Evolutionary conservation across 2,888 invertebrate genomes (phyloP), one percentile per base, ranked within the genome.

Genomic region (Cordilura impudica): DNA sequence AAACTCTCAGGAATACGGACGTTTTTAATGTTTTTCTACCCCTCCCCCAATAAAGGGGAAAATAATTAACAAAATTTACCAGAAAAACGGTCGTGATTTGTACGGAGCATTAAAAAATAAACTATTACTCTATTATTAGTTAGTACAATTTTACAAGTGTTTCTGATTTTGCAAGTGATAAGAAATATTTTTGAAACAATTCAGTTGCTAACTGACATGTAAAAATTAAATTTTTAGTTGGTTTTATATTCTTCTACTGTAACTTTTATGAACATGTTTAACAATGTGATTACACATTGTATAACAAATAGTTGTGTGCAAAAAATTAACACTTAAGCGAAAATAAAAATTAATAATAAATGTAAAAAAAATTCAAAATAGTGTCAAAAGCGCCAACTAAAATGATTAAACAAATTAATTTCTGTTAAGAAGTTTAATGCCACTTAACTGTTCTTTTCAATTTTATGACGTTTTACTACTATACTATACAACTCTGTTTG

Each of bases 1-100:
- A 81, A 79, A 73, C 75, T 76, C 73, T 80, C 65, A 66, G 79
- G 67, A 67, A 75, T 65, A 72, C 78, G 78, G 79, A 78, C 76
- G 81, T 31, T 60, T 21, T 54, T 72, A 65, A 43, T 47, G 43
- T 56, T 56, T 49, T 7, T 45, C 21, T 26, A 61, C 18, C 58
- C n/a, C 14, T 10, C 45, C n/a, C 35, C 39, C 16, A 21, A 18
- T 14, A 23, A 39, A n/a, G 18, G 8, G n/a, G 16, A 45, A 43
- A 45, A 66, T 31, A 8, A 26, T 49, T 10, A 39, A 43, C 14
- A 43, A 43, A 2, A 14, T 14, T 14, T 23, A 53, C 19, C 31
- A 49, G 49, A 51, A 53, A 45, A 45, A 71, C 53, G 29, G 29
- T 53, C 53, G 65, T 56, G 14, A 21, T 56, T 65, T 72, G 14